Conservation (phyloP, 2,113 vertebrate species). For the Pristiophorus japonicus region DNA sequence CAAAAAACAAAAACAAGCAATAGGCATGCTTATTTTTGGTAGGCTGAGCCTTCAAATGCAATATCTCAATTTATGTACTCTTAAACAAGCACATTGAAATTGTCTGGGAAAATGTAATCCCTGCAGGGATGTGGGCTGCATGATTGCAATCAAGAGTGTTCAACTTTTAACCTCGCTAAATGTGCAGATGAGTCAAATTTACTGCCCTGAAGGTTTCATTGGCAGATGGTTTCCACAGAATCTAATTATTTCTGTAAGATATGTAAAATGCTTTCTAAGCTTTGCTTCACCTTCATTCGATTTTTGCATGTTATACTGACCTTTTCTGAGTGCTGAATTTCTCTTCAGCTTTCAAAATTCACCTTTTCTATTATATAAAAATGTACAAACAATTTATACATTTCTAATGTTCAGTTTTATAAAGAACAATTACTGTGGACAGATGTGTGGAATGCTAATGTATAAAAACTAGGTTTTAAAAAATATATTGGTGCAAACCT, state of each 20-base stretch:
- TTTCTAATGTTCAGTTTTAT: constrained; percentile 32
- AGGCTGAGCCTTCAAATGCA: neutral
- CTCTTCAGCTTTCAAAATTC: neutral
- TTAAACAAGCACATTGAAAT: constrained; percentile 18
- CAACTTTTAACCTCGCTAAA: constrained; percentile 9
- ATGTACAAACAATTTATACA: neutral
- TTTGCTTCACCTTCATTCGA: neutral
- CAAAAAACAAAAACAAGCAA: neutral
- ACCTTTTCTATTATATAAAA: constrained; percentile 2
- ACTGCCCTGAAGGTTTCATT: neutral
- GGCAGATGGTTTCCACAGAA: constrained; percentile 11
- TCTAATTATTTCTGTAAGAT: constrained; percentile 1
- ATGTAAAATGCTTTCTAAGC: neutral
- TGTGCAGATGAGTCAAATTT: constrained; percentile 2
- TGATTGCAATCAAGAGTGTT: constrained; percentile 8
- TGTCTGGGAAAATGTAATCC: constrained; percentile 10
- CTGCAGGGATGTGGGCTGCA: constrained; percentile 10
- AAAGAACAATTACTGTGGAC: neutral
- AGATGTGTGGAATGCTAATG: neutral
- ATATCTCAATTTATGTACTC: neutral
- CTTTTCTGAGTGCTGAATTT: constrained; percentile 9
- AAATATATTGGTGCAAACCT: neutral
- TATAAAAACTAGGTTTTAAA: neutral
- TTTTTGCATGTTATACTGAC: neutral
- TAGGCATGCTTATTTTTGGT: neutral